Conservation (phyloP, 2,888 invertebrate genomes). For the Rotaria socialis region DNA sequence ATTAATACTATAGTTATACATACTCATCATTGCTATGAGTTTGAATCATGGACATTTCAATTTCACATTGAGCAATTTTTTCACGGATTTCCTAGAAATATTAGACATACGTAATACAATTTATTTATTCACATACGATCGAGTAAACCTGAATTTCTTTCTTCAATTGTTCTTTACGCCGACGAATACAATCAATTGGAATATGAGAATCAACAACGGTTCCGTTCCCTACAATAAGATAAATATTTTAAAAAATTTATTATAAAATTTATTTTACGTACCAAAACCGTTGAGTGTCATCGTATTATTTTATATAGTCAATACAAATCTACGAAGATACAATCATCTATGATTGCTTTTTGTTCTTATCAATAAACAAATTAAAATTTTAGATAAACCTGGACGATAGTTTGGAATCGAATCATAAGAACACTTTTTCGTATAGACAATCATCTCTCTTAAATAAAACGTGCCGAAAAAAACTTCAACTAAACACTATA, state of each 20-base stretch:
- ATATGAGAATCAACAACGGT: constrained; percentile 15
- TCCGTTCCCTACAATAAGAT: not conserved
- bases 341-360: too few relatives aligned
- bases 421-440: too few relatives aligned
- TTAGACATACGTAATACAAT: not conserved
- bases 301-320: not conserved
- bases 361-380: too few relatives aligned
- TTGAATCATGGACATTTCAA: constrained; percentile 24
- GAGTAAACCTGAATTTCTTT: constrained; percentile 6
- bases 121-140: not conserved
- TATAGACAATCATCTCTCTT: not conserved
- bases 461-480: not conserved
- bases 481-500: too few relatives aligned
- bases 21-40: constrained; percentile 14
- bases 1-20: not conserved
- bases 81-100: not conserved
- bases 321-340: not conserved
- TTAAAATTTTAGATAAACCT: too few relatives aligned
- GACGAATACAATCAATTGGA: not conserved
- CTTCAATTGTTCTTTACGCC: constrained; percentile 35
- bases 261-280: not conserved
- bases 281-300: constrained; percentile 35
- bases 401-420: too few relatives aligned
- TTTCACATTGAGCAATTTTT: constrained; percentile 35
- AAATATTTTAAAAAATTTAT: not conserved